A percentile compares a stretch with the other conserved stretches of the same genome.
These are phyloP conservation scores for Melieria crassipennis DNA, from an alignment of 2,888 invertebrate species.

Conservation along the genomic window DNA sequence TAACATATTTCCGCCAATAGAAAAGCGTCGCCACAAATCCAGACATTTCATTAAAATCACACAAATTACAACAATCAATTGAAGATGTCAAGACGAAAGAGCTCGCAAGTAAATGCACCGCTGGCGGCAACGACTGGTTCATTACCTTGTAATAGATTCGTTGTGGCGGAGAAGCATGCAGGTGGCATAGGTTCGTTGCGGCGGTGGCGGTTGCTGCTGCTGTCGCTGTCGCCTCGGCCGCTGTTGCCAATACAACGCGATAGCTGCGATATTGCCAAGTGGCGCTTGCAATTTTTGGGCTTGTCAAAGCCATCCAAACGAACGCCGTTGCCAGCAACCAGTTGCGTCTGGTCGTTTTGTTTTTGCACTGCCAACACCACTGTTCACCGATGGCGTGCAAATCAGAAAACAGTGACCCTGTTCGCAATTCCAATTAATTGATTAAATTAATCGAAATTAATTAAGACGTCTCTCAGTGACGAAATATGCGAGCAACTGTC, in stretches of 20 bases:
- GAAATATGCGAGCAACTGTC: too few relatives aligned
- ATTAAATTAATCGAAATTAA: too few relatives aligned
- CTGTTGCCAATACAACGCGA: not conserved
- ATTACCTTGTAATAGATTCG: slow-evolving; percentile 47
- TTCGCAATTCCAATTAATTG: too few relatives aligned
- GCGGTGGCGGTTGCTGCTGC: slow-evolving; percentile 4
- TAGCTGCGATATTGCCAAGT: not conserved
- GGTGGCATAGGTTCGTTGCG: slow-evolving; percentile 39
- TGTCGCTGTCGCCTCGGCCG: not conserved
- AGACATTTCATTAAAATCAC: too few relatives aligned
- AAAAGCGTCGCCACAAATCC: too few relatives aligned
- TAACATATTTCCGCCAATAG: too few relatives aligned
- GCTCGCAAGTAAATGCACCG: not conserved
- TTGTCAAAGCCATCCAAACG: not conserved
- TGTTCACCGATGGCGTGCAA: too few relatives aligned
- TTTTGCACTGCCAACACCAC: too few relatives aligned
- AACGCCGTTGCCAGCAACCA: not conserved
- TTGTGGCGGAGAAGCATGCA: slow-evolving; percentile 40
- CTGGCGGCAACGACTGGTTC: not conserved
- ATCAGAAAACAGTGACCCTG: too few relatives aligned
- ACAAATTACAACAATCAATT: too few relatives aligned
- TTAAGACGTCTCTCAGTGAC: too few relatives aligned
- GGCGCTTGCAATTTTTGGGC: not conserved
- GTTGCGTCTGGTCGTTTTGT: too few relatives aligned
- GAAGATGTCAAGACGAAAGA: not conserved